phyloP scores from a whole-genome alignment of 37 sponge, comb jelly and placozoan genomes.

The Bolinopsis microptera region DNA sequence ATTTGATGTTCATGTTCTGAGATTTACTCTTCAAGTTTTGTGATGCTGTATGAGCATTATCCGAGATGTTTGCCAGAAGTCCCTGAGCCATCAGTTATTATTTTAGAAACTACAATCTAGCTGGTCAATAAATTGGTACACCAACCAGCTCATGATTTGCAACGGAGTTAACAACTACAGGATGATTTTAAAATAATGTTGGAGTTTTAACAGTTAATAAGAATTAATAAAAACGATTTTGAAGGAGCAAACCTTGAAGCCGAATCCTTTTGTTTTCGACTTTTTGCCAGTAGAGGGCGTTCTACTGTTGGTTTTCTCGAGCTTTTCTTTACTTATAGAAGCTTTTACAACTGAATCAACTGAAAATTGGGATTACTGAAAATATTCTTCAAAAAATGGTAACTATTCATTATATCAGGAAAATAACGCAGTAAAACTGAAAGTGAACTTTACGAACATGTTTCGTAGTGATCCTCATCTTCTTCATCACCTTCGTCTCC shows the following conservation, averaged over 20 bases:
- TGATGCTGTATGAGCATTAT: neutral
- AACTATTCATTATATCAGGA: no score
- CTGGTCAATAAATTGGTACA: neutral
- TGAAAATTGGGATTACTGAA: no score
- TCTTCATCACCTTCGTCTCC: neutral
- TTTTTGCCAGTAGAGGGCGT: neutral
- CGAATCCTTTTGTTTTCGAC: neutral
- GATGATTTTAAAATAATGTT: neutral
- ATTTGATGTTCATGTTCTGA: constrained; percentile 1
- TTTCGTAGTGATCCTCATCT: constrained; percentile 4
- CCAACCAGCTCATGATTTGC: neutral
- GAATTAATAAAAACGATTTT: no score
- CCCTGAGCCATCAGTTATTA: no score
- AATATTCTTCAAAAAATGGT: no score
- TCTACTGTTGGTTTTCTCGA: neutral
- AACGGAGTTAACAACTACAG: no score
- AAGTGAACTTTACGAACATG: neutral
- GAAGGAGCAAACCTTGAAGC: neutral
- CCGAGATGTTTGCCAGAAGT: constrained; percentile 20
- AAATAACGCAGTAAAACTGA: no score
- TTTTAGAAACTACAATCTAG: no score
- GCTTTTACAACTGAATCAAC: neutral
- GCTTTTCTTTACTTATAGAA: neutral
- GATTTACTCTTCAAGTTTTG: constrained; percentile 16
- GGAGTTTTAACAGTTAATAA: neutral